Conservation (phyloP, 1,140 invertebrate genomes). For the Drosophila lini region DNA sequence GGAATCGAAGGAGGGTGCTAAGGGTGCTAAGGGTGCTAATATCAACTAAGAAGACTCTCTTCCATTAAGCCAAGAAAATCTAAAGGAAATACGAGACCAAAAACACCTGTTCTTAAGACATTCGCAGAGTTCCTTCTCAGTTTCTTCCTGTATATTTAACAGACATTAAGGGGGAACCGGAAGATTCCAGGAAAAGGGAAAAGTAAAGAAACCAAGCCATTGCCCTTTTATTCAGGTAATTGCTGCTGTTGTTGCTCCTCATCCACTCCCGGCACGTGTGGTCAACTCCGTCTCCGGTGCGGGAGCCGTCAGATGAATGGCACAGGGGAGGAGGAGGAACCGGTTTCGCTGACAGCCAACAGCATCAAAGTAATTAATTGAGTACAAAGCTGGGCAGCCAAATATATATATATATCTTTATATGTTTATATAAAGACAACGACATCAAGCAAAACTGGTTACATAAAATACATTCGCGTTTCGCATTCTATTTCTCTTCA, state of each 20-base stretch:
- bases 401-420: conserved; percentile 8
- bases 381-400: conserved; percentile 22
- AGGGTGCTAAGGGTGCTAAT: no score
- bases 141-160: conserved; percentile 5
- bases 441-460: conserved; percentile 59
- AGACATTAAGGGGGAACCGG: not conserved
- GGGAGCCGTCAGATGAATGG: conserved; percentile 27
- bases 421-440: conserved; percentile 11
- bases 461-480: conserved; percentile 60
- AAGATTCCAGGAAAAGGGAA: not conserved
- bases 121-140: not conserved
- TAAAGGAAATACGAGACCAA: not conserved
- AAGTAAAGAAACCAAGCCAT: conserved; percentile 8
- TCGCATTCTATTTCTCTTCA: conserved; percentile 24
- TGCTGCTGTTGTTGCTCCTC: not conserved
- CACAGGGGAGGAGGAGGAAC: conserved; percentile 11
- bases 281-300: conserved; percentile 6
- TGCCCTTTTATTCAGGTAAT: conserved; percentile 27
- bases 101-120: not conserved
- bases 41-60: no score
- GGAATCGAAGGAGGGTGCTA: not conserved
- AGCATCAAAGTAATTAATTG: conserved; percentile 42
- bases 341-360: conserved; percentile 26
- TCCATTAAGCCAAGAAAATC: not conserved
- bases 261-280: conserved; percentile 23